Evolutionary conservation across 2,113 vertebrate genomes (phyloP).

Genomic region (Carollia perspicillata): DNA sequence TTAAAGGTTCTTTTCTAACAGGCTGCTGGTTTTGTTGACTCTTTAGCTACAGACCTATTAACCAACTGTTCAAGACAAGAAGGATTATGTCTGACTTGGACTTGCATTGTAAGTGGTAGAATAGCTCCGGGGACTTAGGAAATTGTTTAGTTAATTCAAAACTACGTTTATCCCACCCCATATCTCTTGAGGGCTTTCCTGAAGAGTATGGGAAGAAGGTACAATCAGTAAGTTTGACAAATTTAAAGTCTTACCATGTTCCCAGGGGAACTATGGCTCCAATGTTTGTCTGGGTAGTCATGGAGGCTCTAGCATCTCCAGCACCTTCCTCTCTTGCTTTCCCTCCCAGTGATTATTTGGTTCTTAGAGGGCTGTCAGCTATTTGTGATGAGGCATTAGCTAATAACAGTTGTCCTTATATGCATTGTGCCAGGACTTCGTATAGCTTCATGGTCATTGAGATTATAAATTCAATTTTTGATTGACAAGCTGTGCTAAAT

Average conservation of each 20-base stretch:
- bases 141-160: not conserved
- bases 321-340: not conserved
- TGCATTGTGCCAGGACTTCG: not conserved
- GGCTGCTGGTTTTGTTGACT: not conserved
- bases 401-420: not conserved
- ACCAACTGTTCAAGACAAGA: not conserved
- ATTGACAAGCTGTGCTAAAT: not conserved
- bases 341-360: not conserved
- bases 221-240: not conserved
- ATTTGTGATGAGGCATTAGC: not conserved
- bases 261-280: not conserved
- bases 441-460: not conserved
- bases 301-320: not conserved
- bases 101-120: not conserved
- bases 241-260: not conserved
- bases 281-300: not conserved
- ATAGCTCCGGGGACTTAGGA: not conserved
- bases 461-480: constrained; percentile 14
- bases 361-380: not conserved
- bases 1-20: not conserved
- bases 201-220: not conserved
- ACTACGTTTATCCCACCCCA: not conserved
- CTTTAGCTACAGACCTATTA: not conserved
- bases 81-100: not conserved
- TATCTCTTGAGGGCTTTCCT: not conserved